Percentiles rank a stretch among this genome's conserved stretches.
These are phyloP conservation scores for Onthophagus sagittarius DNA, from an alignment of 2,888 invertebrate genomes.

Conservation along the genomic window DNA sequence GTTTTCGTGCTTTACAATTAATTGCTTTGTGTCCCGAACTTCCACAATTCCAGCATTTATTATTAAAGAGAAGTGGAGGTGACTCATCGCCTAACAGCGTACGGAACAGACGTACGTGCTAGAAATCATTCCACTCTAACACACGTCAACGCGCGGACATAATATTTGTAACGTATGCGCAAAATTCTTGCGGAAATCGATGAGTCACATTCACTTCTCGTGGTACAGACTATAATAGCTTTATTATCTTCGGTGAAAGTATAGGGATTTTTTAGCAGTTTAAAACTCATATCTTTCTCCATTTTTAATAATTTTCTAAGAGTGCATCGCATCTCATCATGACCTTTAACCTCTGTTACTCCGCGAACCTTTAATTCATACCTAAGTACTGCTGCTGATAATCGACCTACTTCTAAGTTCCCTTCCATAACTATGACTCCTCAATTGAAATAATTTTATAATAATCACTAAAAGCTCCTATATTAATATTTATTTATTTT, in stretches of 20 bases:
- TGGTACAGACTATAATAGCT: too few relatives aligned
- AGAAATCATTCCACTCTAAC: too few relatives aligned
- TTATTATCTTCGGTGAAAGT: background rate
- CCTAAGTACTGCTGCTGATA: background rate
- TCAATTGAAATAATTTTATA: too few relatives aligned
- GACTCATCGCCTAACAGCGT: too few relatives aligned
- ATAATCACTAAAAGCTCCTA: too few relatives aligned
- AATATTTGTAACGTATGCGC: too few relatives aligned
- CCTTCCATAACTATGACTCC: too few relatives aligned
- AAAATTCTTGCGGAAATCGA: too few relatives aligned
- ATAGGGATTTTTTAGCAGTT: background rate
- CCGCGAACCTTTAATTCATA: constrained; percentile 4
- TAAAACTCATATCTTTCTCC: background rate
- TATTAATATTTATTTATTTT: too few relatives aligned
- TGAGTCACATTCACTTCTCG: too few relatives aligned
- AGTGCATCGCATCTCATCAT: background rate
- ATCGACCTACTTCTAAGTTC: background rate
- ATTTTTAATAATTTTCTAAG: background rate
- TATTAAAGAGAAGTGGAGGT: background rate
- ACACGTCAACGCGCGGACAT: too few relatives aligned
- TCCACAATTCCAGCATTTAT: constrained; percentile 7
- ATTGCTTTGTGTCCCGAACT: background rate
- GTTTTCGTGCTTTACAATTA: background rate
- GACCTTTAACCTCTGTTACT: background rate
- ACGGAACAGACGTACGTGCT: too few relatives aligned